phyloP scores from a whole-genome alignment of 1,140 invertebrate species.

The Conus betulinus region DNA sequence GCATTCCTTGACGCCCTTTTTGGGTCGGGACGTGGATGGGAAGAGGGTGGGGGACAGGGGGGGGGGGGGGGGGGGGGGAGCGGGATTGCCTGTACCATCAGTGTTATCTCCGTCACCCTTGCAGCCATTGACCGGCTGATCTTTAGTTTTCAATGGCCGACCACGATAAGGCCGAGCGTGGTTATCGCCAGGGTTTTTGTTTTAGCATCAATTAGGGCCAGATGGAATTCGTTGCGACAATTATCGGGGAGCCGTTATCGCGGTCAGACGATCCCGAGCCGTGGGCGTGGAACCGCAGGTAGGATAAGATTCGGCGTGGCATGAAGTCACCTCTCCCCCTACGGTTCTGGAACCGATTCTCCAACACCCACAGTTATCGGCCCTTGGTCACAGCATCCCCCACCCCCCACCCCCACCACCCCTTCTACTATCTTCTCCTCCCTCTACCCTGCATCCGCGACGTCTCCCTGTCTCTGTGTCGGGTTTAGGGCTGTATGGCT shows the following conservation, averaged over 20 bases:
- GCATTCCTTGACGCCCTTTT: too few species aligned
- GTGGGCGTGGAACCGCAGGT: conserved; percentile 25
- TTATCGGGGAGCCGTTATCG: conserved; percentile 36
- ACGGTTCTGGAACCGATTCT: background rate
- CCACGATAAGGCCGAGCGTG: conserved; percentile 17
- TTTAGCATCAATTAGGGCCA: conserved; percentile 46
- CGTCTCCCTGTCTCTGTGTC: background rate
- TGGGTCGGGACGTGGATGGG: too few species aligned
- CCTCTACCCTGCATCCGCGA: too few species aligned
- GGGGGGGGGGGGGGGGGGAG: too few species aligned
- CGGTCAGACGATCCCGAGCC: conserved; percentile 4
- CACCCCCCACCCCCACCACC: too few species aligned
- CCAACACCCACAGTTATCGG: background rate
- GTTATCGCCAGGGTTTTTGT: conserved; percentile 38
- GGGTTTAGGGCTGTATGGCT: too few species aligned
- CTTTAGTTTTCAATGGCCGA: conserved; percentile 33
- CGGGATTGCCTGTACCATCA: too few species aligned
- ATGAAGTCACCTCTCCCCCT: conserved; percentile 2
- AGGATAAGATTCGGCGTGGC: conserved; percentile 35
- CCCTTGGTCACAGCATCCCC: background rate
- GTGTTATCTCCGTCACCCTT: background rate
- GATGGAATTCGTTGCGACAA: conserved; percentile 43
- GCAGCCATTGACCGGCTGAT: conserved; percentile 20
- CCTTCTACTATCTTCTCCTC: too few species aligned
- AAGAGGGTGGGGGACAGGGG: too few species aligned